Evolutionary conservation across 1,140 invertebrate genomes (phyloP).

Genomic region (Gryllus bimaculatus): DNA sequence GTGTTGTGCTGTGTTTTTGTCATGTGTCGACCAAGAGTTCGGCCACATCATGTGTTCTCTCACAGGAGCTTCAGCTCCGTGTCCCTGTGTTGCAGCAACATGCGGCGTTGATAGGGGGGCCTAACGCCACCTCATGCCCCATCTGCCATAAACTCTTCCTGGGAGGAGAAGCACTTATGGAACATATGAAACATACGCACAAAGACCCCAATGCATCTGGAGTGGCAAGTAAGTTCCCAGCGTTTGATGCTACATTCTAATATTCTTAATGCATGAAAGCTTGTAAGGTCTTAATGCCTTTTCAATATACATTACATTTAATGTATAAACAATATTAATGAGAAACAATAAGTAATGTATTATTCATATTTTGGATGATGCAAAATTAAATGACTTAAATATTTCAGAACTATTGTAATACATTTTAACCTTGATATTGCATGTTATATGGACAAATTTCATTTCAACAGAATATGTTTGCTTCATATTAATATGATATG

Average conservation of each 20-base stretch:
- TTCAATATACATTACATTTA: too few relatives aligned
- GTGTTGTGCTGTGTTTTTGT: constrained; percentile 14
- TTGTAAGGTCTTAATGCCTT: too few relatives aligned
- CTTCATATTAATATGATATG: too few relatives aligned
- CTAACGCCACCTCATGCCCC: constrained; percentile 77
- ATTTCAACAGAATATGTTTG: too few relatives aligned
- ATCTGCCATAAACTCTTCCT: constrained; percentile 89
- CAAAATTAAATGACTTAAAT: too few relatives aligned
- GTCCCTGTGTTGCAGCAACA: constrained; percentile 86
- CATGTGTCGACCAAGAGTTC: constrained; percentile 16
- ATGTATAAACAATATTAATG: too few relatives aligned
- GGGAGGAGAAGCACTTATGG: constrained; percentile 82
- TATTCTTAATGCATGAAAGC: too few relatives aligned
- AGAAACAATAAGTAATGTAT: too few relatives aligned
- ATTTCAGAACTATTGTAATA: too few relatives aligned
- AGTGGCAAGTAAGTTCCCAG: constrained; percentile 71
- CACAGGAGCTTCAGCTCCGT: constrained; percentile 73
- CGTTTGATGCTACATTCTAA: neutral
- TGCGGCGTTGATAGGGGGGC: constrained; percentile 78
- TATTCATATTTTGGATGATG: too few relatives aligned
- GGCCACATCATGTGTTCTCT: constrained; percentile 27
- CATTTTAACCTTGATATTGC: too few relatives aligned
- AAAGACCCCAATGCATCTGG: constrained; percentile 82
- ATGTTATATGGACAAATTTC: too few relatives aligned
- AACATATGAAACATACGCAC: constrained; percentile 91